Evolutionary conservation across 2,113 vertebrate species (phyloP).

Genomic region (Mobula hypostoma): DNA sequence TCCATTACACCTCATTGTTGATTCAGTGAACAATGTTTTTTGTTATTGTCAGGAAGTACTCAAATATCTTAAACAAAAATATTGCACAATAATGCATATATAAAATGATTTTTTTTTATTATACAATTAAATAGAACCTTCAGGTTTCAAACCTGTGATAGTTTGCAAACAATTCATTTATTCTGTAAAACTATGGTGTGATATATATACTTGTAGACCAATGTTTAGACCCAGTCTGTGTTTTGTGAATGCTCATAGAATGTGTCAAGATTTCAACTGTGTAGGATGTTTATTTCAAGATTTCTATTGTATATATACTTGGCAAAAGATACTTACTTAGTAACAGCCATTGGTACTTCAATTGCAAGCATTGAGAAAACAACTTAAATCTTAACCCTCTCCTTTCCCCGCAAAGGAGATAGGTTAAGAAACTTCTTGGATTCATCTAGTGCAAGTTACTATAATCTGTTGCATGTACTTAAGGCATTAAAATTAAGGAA

Average conservation of each 20-base stretch:
- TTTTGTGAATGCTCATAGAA: not conserved
- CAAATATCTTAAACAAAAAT: constrained; percentile 30
- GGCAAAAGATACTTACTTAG: constrained; percentile 28
- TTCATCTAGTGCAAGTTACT: constrained; percentile 28
- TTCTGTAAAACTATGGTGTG: constrained; percentile 36
- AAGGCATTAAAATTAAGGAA: constrained; percentile 33
- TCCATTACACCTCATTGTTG: not conserved
- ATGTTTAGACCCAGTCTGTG: not conserved
- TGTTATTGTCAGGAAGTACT: not conserved
- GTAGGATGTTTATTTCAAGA: constrained; percentile 5
- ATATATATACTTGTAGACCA: not conserved
- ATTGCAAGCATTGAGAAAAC: constrained; percentile 27
- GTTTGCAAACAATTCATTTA: not conserved
- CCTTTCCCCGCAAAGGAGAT: not conserved
- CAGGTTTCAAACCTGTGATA: constrained; percentile 5
- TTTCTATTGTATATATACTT: constrained; percentile 20
- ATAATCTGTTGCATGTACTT: constrained; percentile 18
- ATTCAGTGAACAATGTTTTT: not conserved
- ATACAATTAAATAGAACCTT: constrained; percentile 20
- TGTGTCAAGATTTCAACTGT: constrained; percentile 26
- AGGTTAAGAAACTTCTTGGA: not conserved
- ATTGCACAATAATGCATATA: constrained; percentile 18
- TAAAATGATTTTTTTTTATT: constrained; percentile 5
- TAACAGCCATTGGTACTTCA: constrained; percentile 26
- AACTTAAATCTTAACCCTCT: not conserved